Conservation (phyloP, 2,888 invertebrate species). For the Hypomecis punctinalis region DNA sequence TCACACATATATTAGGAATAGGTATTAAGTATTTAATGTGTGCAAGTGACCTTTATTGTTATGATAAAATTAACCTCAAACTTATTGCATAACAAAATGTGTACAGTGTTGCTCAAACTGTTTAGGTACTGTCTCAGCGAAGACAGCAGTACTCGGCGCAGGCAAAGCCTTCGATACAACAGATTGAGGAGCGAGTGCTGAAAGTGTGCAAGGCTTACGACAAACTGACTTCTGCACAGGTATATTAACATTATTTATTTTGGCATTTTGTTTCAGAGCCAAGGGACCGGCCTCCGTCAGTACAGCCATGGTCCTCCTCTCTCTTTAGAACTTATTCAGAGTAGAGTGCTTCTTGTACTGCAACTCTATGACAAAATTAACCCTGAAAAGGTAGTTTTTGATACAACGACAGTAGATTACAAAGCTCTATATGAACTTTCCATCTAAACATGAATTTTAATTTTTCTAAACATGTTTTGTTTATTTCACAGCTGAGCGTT, state of each 20-base stretch:
- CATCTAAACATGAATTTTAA: slow-evolving; percentile 4
- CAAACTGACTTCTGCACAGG: slow-evolving; percentile 95
- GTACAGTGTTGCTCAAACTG: slow-evolving; percentile 70
- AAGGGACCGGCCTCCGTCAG: slow-evolving; percentile 87
- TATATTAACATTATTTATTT: slow-evolving; percentile 79
- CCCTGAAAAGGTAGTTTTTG: slow-evolving; percentile 92
- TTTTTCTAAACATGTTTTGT: slow-evolving; percentile 28
- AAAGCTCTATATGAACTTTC: neutral
- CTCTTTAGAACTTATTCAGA: slow-evolving; percentile 92
- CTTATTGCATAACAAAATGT: slow-evolving; percentile 82
- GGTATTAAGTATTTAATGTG: neutral
- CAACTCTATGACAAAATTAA: slow-evolving; percentile 99
- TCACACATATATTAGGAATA: neutral
- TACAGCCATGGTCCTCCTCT: slow-evolving; percentile 92
- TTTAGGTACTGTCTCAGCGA: slow-evolving; percentile 74
- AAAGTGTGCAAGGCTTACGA: slow-evolving; percentile 95
- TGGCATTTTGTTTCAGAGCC: slow-evolving; percentile 85
- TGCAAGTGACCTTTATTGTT: slow-evolving; percentile 15
- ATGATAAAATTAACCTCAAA: slow-evolving; percentile 67
- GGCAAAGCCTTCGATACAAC: slow-evolving; percentile 84
- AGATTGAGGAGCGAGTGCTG: slow-evolving; percentile 92
- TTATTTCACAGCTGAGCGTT: slow-evolving; percentile 90
- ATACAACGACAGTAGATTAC: neutral
- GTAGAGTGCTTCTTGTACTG: slow-evolving; percentile 97
- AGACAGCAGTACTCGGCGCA: slow-evolving; percentile 66